A percentile compares a stretch with the other conserved stretches of the same genome.
These are phyloP conservation scores for Peromyscus polionotus DNA, from an alignment of 2,113 vertebrate species.

Conservation along the genomic window DNA sequence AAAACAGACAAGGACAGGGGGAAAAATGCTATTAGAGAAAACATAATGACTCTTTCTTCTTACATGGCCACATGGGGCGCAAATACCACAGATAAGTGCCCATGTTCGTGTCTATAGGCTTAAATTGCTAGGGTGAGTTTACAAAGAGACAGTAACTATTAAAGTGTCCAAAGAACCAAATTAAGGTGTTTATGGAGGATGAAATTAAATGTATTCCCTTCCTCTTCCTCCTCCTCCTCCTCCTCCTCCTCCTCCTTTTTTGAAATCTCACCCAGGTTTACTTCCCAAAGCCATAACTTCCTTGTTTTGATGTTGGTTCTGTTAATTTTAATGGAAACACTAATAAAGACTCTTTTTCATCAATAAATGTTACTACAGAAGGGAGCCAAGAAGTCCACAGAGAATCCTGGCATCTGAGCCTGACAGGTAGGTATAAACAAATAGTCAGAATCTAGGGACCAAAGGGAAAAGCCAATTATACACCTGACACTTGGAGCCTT, in stretches of 20 bases:
- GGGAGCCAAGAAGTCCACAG: neutral
- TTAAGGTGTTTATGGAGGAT: neutral
- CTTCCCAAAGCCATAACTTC: neutral
- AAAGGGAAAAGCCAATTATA: neutral
- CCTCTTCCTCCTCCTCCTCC: neutral
- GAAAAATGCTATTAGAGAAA: neutral
- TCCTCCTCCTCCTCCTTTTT: neutral
- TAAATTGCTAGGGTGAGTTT: conserved; percentile 14
- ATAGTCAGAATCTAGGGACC: neutral
- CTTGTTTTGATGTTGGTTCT: conserved; percentile 38
- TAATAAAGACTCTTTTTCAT: neutral
- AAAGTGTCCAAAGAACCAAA: neutral
- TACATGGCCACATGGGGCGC: conserved; percentile 11
- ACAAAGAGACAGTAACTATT: neutral
- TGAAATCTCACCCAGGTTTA: conserved; percentile 25
- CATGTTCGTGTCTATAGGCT: neutral
- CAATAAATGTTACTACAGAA: neutral
- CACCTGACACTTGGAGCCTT: neutral
- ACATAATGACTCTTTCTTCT: conserved; percentile 4
- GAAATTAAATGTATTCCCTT: neutral
- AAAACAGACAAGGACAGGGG: neutral
- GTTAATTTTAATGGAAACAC: conserved; percentile 10
- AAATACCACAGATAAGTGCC: conserved; percentile 26
- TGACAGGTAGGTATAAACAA: neutral
- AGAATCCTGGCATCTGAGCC: conserved; percentile 24